Evolutionary conservation across 1,140 invertebrate genomes (phyloP).

Genomic region (Tigriopus japonicus): DNA sequence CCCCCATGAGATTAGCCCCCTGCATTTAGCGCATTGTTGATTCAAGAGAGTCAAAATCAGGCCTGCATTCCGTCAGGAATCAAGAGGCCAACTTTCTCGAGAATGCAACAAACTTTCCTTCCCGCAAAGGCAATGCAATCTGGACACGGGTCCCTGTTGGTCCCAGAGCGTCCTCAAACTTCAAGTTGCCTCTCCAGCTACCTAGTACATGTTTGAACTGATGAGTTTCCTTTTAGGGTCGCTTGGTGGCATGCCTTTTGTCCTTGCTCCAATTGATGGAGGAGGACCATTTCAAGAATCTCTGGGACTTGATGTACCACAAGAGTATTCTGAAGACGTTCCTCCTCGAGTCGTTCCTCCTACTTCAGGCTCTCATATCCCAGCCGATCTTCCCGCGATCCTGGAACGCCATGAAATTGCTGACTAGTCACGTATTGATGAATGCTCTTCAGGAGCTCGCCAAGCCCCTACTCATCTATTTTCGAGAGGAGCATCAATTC

Average conservation of each 20-base stretch:
- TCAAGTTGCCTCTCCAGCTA: too few species aligned
- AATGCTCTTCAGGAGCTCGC: conserved; percentile 68
- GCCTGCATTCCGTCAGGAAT: too few species aligned
- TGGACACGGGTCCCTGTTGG: too few species aligned
- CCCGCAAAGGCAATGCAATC: too few species aligned
- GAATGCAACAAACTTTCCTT: too few species aligned
- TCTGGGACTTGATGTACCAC: conserved; percentile 58
- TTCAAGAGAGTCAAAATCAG: too few species aligned
- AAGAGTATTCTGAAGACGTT: conserved; percentile 67
- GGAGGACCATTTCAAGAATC: conserved; percentile 62
- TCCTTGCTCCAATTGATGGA: conserved; percentile 65
- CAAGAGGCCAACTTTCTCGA: too few species aligned
- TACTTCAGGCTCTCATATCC: conserved; percentile 62
- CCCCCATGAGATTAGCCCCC: not conserved
- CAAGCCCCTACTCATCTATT: conserved; percentile 60
- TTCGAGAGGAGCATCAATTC: conserved; percentile 46
- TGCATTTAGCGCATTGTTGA: not conserved
- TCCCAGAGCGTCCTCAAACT: too few species aligned
- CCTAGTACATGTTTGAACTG: too few species aligned
- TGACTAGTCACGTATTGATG: conserved; percentile 69
- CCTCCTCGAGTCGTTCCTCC: conserved; percentile 63
- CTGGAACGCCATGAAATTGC: conserved; percentile 81
- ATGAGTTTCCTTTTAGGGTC: conserved; percentile 33
- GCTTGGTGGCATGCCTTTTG: conserved; percentile 62
- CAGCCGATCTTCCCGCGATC: conserved; percentile 63